phyloP scores from a whole-genome alignment of 1,140 invertebrate genomes.

The Pemphigus obesinymphae region DNA sequence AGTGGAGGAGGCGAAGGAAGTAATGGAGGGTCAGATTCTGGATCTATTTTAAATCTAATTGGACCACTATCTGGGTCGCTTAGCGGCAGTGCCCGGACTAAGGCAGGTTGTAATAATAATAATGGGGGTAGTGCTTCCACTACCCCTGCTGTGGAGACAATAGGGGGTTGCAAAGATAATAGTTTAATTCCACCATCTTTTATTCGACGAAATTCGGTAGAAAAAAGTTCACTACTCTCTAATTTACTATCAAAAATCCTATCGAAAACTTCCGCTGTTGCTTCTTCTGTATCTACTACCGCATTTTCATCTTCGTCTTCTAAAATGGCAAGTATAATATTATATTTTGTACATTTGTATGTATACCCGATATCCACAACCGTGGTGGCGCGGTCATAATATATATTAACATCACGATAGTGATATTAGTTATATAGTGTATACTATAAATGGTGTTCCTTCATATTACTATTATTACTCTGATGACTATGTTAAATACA shows the following conservation, averaged over 20 bases:
- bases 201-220: background rate
- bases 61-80: slow-evolving; percentile 43
- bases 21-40: slow-evolving; percentile 40
- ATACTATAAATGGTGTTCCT: no score
- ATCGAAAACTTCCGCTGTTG: background rate
- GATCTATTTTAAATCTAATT: slow-evolving; percentile 42
- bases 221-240: background rate
- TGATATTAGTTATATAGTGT: no score
- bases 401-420: no score
- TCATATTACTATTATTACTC: background rate
- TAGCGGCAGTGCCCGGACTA: background rate
- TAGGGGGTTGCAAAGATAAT: no score
- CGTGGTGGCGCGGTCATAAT: no score
- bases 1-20: slow-evolving; percentile 22
- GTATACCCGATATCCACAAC: background rate
- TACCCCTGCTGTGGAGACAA: no score
- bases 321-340: background rate
- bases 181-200: background rate
- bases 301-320: background rate
- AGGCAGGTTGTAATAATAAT: no score
- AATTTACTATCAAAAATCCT: background rate
- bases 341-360: background rate
- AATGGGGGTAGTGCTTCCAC: background rate
- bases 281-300: background rate
- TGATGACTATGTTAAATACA: background rate